These are phyloP conservation scores for Eidolon dupreanum DNA, from an alignment of 2,797 vertebrate species.

Conservation along the genomic window DNA sequence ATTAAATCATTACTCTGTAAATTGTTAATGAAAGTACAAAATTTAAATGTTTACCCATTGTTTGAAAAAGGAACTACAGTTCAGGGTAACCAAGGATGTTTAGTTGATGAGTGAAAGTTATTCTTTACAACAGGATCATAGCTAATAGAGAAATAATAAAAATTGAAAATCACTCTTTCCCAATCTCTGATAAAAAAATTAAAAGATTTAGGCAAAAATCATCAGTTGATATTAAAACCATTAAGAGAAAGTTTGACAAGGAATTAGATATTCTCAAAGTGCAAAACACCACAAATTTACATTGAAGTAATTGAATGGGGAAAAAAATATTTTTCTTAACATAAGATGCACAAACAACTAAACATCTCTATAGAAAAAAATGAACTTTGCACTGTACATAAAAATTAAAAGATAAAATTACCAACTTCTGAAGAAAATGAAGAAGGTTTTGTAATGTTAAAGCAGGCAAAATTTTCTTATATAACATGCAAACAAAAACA, in stretches of 20 bases:
- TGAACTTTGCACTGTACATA: background rate
- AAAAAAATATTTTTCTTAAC: background rate
- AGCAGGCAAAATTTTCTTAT: background rate
- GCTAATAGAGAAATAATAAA: conserved; percentile 29
- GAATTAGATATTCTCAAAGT: background rate
- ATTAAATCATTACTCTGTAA: background rate
- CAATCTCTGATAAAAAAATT: background rate
- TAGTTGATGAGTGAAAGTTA: background rate
- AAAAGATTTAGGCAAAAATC: conserved; percentile 27
- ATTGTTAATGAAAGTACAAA: background rate
- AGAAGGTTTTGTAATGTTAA: background rate
- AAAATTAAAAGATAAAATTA: conserved; percentile 43
- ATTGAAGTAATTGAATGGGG: background rate
- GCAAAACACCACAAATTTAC: conserved; percentile 7
- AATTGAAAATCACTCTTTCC: conserved; percentile 7
- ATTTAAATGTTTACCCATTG: background rate
- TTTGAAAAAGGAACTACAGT: background rate
- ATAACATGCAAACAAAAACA: conserved; percentile 1
- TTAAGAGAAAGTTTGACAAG: background rate
- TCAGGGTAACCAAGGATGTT: background rate
- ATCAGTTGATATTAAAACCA: conserved; percentile 32
- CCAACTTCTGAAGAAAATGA: background rate
- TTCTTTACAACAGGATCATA: conserved; percentile 12
- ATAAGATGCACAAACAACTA: background rate
- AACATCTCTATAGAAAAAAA: background rate